Evolutionary conservation across 2,113 vertebrate genomes (phyloP).

Genomic region (Eira barbara): DNA sequence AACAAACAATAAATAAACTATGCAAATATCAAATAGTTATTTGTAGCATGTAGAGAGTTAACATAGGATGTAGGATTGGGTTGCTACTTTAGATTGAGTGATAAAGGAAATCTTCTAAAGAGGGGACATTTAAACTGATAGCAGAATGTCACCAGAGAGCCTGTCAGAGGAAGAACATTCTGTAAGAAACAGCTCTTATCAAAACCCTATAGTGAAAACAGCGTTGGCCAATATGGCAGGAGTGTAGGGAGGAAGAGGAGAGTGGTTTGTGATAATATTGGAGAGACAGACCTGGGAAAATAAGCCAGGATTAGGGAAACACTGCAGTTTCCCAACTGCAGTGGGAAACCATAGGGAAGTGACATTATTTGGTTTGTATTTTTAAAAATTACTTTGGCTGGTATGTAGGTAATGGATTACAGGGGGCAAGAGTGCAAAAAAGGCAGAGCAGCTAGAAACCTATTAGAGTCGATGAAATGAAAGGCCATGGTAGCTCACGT

Average conservation of each 20-base stretch:
- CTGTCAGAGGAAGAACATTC: background rate
- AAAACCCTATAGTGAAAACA: background rate
- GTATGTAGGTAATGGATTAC: background rate
- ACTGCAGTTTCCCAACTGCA: background rate
- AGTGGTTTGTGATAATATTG: background rate
- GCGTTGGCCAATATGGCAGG: background rate
- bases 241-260: background rate
- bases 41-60: background rate
- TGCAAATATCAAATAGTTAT: background rate
- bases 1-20: background rate
- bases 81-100: background rate
- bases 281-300: background rate
- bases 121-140: background rate
- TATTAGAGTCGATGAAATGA: background rate
- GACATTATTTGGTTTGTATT: background rate
- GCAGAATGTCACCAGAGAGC: background rate
- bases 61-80: background rate
- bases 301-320: background rate
- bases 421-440: background rate
- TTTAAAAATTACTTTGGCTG: background rate
- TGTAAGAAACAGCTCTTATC: background rate
- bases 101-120: background rate
- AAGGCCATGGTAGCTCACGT: background rate
- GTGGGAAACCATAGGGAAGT: background rate
- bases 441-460: background rate